Base-by-base conservation (phyloP, 2,888 invertebrate species). In the Eustalomyia histrio region DNA sequence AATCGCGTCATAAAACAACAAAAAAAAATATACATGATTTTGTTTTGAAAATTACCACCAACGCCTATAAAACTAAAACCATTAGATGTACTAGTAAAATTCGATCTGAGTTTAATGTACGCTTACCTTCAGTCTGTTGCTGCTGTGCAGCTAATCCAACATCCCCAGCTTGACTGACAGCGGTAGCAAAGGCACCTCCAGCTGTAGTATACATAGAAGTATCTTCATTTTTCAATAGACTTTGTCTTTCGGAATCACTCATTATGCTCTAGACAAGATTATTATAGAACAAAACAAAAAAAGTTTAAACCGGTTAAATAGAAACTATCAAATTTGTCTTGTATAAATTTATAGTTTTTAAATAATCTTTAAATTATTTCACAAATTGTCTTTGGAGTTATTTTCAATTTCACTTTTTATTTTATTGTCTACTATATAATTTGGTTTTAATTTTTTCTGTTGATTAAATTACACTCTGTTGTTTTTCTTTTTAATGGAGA, bases 231-330 rank as follows among this genome's bases (percentile, higher is more conserved):
- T 86, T 86, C 80, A 90, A 85, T 75, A 90, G 85, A 71, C 89
- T 87, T 84, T 90, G 89, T 83, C 88, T 88, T 83, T 90, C 90
- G 50, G 87, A 87, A 86, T 90, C 90, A 80, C 87, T 87, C 90
- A 90, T 90, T 78, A 60, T 21, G n/a, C n/a, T 53, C 16, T 29
- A n/a, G 12, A 47, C 12, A 47, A 47, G 14, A 47, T 47, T 47
- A n/a, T 14, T 29, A n/a, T n/a, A 29, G 29, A 29, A 29, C 29
- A 29, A 47, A 47, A 47, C 6, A 47, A 47, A n/a, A 47, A 29
- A 24, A 53, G 18, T 21, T 47, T 18, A 58, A 17, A 69, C 55
- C 12, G 12, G 7, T 7, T 14, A 2, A 47, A 4, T 6, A 10
- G 68, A 50, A 69, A 63, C 61, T 57, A 52, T 55, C 29, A 43